Conservation (phyloP, 2,888 invertebrate genomes). For the Morinoia aosen region DNA sequence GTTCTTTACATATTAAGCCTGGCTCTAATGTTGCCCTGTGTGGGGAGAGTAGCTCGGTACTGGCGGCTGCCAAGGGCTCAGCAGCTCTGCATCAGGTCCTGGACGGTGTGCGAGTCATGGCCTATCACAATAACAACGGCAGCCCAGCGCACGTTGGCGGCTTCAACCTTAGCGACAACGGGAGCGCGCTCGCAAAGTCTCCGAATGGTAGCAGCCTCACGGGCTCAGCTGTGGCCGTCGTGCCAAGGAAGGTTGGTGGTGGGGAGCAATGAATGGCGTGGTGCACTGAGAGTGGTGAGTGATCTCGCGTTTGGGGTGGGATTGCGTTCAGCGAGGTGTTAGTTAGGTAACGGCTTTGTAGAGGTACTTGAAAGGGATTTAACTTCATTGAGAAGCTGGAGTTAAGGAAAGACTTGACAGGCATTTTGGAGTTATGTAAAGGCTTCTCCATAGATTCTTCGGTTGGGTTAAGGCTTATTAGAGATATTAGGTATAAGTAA, state of each 20-base stretch:
- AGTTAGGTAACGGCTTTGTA: too few species aligned
- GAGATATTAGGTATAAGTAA: too few species aligned
- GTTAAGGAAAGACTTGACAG: too few species aligned
- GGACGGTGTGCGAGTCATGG: not conserved
- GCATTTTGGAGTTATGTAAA: too few species aligned
- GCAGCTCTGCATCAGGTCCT: not conserved
- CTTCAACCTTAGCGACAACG: not conserved
- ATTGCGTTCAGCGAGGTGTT: too few species aligned
- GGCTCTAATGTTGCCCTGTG: constrained; percentile 14
- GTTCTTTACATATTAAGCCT: constrained; percentile 45
- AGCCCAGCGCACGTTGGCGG: not conserved
- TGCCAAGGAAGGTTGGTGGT: constrained; percentile 45
- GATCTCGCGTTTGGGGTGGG: too few species aligned
- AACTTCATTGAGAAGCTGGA: too few species aligned
- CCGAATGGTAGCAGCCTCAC: constrained; percentile 2
- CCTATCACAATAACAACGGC: constrained; percentile 32
- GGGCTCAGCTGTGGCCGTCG: constrained; percentile 9
- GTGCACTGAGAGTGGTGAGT: not conserved
- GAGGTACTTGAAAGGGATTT: too few species aligned
- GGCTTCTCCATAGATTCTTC: too few species aligned
- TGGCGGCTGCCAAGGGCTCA: not conserved
- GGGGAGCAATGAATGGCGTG: not conserved
- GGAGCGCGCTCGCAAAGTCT: not conserved
- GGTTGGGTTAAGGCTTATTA: too few species aligned
- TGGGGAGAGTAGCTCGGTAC: constrained; percentile 30